Base-by-base conservation (phyloP, 2,888 invertebrate genomes). In the Diplazon laetatorius region DNA sequence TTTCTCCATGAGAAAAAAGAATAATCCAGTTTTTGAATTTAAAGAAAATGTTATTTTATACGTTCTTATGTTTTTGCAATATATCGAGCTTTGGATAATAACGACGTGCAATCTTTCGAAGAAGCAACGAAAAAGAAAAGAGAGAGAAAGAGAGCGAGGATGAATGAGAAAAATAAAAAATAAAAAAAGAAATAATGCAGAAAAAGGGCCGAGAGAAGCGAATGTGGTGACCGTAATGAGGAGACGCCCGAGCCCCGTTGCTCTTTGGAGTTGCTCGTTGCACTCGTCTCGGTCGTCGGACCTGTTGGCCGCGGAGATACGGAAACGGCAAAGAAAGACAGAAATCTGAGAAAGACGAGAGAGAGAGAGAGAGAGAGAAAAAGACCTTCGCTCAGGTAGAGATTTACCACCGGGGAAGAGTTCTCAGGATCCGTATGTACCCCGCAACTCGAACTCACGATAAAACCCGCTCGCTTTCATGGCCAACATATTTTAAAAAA, bases 211-310 rank as follows among this genome's bases (percentile, higher is more conserved):
- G 6, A 30, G 6, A 30, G 78, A 78, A 73, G 52, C 65, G 73
- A n/a, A 59, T 62, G 42, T 68, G 76, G 76, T 62, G 78, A 80
- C 76, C 76, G 78, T 78, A 80, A 80, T 78, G 80, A 78, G 80
- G 73, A 76, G 74, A 50, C 69, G 71, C 74, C 74, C 65, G 63
- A n/a, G n/a, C n/a, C 63, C 59, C 50, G 37, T n/a, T n/a, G 55
- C 50, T 68, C 57, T 16, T 50, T 68, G 46, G 52, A 69, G 70
- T 59, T 69, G 57, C 69, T 70, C n/a, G 42, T 55, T 37, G 37
- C 37, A 10, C 48, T n/a, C 59, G 42, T 68, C 55, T n/a, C n/a
- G n/a, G 60, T 72, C 65, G 69, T 37, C 30, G 63, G 52, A 70
- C 37, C 35, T 35, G 46, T 39, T 35, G 12, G 50, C 50, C 22